A percentile compares a stretch with the other conserved stretches of the same genome.
Evolutionary conservation across 2,888 invertebrate genomes (phyloP).

Genomic region (Eristalinus aeneus): DNA sequence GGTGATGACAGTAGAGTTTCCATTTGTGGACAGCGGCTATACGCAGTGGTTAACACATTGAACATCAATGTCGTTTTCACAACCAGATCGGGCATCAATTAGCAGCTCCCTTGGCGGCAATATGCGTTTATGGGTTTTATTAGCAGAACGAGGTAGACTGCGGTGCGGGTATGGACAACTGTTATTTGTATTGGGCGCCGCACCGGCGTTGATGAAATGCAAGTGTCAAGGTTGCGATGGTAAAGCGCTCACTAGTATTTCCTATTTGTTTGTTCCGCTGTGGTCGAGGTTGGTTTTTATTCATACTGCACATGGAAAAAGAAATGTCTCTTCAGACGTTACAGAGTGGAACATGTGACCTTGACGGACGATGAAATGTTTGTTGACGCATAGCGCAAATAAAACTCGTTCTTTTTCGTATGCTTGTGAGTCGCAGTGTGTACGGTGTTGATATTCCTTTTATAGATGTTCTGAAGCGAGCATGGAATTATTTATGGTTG

Average conservation of each 20-base stretch:
- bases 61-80: slow-evolving; percentile 12
- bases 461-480: background rate
- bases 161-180: background rate
- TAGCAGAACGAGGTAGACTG: background rate
- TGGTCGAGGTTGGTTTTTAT: background rate
- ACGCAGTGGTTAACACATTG: slow-evolving; percentile 2
- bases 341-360: background rate
- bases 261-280: background rate
- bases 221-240: background rate
- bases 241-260: background rate
- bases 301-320: background rate
- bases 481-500: background rate
- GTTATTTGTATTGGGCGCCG: background rate
- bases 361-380: background rate
- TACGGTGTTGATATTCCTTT: background rate
- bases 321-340: background rate
- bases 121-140: background rate
- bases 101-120: background rate
- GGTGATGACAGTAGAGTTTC: background rate
- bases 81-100: slow-evolving; percentile 20
- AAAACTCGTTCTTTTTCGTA: background rate
- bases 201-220: background rate
- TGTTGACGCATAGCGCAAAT: background rate
- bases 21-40: background rate
- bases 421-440: background rate